A percentile compares a stretch with the other conserved stretches of the same genome.
These are phyloP conservation scores for Tetramorium bicarinatum DNA, from an alignment of 2,888 invertebrate genomes.

Conservation along the genomic window DNA sequence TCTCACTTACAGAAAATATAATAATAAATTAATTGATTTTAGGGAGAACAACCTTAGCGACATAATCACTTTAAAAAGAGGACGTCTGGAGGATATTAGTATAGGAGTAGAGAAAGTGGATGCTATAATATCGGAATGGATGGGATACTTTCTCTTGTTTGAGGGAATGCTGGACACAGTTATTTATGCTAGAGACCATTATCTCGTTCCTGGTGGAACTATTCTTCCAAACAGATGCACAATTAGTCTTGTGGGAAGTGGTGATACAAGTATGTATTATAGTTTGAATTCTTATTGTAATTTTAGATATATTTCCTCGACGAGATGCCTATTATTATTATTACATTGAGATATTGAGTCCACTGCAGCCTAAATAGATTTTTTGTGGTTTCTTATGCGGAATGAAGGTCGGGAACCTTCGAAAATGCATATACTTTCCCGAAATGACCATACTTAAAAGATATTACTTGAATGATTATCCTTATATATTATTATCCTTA, in stretches of 20 bases:
- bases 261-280: constrained; percentile 89
- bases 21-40: constrained; percentile 77
- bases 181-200: constrained; percentile 94
- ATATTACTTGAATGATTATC: not conserved
- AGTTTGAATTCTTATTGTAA: constrained; percentile 2
- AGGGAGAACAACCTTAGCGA: constrained; percentile 92
- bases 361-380: too few species aligned
- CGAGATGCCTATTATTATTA: not conserved
- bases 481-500: too few species aligned
- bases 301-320: not conserved
- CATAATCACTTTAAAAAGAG: constrained; percentile 93
- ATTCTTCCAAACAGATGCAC: constrained; percentile 95
- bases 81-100: constrained; percentile 94
- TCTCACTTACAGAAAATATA: not conserved
- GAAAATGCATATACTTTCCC: too few species aligned
- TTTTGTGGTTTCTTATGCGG: too few species aligned
- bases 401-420: too few species aligned
- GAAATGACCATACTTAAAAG: not conserved
- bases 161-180: constrained; percentile 99
- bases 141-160: constrained; percentile 98
- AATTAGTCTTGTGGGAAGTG: constrained; percentile 93
- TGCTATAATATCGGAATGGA: constrained; percentile 98
- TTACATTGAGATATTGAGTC: too few species aligned
- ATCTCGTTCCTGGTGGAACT: constrained; percentile 91
- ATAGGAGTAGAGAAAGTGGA: constrained; percentile 94